These are phyloP conservation scores for Selenia dentaria DNA, from an alignment of 2,888 invertebrate genomes.

Conservation along the genomic window DNA sequence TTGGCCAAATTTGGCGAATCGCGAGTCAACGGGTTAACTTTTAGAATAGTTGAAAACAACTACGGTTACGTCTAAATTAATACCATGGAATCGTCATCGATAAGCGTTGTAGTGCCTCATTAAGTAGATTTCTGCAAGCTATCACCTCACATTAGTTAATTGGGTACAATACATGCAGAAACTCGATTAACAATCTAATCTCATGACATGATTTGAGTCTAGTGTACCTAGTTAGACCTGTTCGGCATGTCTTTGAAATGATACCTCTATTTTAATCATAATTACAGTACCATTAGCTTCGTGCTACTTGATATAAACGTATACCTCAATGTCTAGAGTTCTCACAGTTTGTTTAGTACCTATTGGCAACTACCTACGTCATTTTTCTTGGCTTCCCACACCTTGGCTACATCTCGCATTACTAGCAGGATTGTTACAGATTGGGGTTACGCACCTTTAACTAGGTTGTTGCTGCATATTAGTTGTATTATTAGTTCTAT, in stretches of 20 bases:
- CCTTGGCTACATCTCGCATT: not conserved
- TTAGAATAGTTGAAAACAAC: no score
- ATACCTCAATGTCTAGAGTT: not conserved
- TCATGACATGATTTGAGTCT: constrained; percentile 39
- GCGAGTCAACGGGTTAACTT: no score
- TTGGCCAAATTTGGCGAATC: no score
- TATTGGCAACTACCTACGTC: not conserved
- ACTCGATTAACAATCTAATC: constrained; percentile 42
- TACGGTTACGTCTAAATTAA: no score
- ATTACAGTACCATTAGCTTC: constrained; percentile 2
- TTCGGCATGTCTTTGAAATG: constrained; percentile 35
- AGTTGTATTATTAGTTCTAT: constrained; percentile 43
- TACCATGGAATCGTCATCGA: no score
- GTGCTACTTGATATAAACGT: constrained; percentile 1
- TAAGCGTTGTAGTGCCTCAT: no score
- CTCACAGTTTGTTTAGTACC: not conserved
- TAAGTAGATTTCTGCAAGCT: no score
- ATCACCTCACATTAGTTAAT: no score
- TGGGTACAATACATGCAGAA: constrained; percentile 24
- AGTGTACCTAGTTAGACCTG: constrained; percentile 43
- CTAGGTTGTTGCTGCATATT: constrained; percentile 21
- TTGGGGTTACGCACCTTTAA: constrained; percentile 6
- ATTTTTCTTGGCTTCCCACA: constrained; percentile 2
- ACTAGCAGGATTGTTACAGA: not conserved
- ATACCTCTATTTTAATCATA: constrained; percentile 12